Evolutionary conservation across 2,113 vertebrate species (phyloP), one percentile per base, ranked within the genome.

Genomic region (Nyctereutes procyonoides): DNA sequence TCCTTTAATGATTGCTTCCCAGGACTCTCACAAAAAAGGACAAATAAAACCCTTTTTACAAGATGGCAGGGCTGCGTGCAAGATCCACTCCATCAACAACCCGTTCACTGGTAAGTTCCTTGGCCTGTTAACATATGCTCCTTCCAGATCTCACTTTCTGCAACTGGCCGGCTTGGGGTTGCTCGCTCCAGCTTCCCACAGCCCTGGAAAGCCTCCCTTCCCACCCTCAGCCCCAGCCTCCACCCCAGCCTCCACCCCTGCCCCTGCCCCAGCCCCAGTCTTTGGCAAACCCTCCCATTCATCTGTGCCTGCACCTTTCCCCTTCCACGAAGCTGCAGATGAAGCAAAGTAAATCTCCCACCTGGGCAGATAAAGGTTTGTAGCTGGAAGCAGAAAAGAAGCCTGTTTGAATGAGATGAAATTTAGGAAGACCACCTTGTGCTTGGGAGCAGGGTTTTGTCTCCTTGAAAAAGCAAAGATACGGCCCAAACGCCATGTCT

Each of bases 31-130:
- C 98, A 98, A 98, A 98, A 96, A 98, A 65, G 94, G 69, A 93
- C 98, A 98, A 98, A 99, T 99, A 99, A 99, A 99, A 99, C 96
- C 85, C 96, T 90, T 98, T 99, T 99, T 99, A 99, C 98, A 98
- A 98, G 98, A 99, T 98, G 98, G 97, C 98, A 98, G 97, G 96
- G 97, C 98, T 97, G 98, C 84, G 71, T 82, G 97, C 98, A 95
- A 87, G 90, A 90, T 80, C 86, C 65, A 3, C 98, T 97, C 97
- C 97, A 95, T 80, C 95, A 96, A 97, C 97, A 98, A 86, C 86
- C 97, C 95, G 85, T 97, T 97, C 98, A 97, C 98, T 97, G 87
- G 95, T 98, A 97, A 98, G 98, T 97, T 98, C 97, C 97, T 98
- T 96, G 96, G 96, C 98, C 65, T 97, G 98, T 94, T 96, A 98